A percentile compares a stretch with the other conserved stretches of the same genome.
These are phyloP conservation scores for Drosophila auraria DNA, from an alignment of 1,140 invertebrate genomes.

Conservation along the genomic window DNA sequence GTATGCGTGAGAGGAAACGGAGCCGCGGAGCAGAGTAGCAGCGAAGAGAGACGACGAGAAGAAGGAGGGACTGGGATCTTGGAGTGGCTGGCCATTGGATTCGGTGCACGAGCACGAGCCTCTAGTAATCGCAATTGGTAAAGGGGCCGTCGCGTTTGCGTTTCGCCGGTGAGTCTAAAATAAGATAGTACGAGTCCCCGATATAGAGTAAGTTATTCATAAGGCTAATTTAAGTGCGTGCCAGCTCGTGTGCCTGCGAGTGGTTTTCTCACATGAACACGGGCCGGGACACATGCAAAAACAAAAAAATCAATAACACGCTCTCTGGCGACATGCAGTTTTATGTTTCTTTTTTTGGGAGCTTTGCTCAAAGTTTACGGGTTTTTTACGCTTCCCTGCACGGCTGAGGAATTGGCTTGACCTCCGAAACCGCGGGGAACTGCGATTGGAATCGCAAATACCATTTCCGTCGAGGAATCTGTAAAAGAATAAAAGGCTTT, in stretches of 20 bases:
- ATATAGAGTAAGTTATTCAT: slow-evolving; percentile 23
- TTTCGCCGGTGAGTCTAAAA: slow-evolving; percentile 34
- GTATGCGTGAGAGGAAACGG: slow-evolving; percentile 5
- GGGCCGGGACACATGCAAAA: slow-evolving; percentile 22
- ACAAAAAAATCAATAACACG: slow-evolving; percentile 49
- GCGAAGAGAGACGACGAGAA: neutral
- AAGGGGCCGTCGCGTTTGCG: slow-evolving; percentile 19
- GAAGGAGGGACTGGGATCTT: slow-evolving; percentile 18
- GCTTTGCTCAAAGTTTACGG: neutral
- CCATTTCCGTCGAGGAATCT: neutral
- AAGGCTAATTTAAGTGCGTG: slow-evolving; percentile 29
- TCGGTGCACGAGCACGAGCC: slow-evolving; percentile 17
- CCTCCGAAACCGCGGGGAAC: slow-evolving; percentile 4
- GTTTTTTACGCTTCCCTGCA: neutral
- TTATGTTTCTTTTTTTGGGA: slow-evolving; percentile 5
- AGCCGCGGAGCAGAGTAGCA: slow-evolving; percentile 12
- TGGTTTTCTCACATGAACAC: slow-evolving; percentile 21
- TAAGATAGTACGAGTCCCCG: slow-evolving; percentile 5
- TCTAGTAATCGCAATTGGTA: slow-evolving; percentile 23
- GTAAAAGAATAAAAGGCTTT: neutral
- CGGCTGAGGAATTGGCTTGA: slow-evolving; percentile 7
- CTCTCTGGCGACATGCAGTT: slow-evolving; percentile 32
- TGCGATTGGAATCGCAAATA: neutral
- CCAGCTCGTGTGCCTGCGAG: neutral
- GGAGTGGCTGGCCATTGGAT: slow-evolving; percentile 2